phyloP scores from a whole-genome alignment of 2,888 invertebrate species.

The Himalopsyche japonica region DNA sequence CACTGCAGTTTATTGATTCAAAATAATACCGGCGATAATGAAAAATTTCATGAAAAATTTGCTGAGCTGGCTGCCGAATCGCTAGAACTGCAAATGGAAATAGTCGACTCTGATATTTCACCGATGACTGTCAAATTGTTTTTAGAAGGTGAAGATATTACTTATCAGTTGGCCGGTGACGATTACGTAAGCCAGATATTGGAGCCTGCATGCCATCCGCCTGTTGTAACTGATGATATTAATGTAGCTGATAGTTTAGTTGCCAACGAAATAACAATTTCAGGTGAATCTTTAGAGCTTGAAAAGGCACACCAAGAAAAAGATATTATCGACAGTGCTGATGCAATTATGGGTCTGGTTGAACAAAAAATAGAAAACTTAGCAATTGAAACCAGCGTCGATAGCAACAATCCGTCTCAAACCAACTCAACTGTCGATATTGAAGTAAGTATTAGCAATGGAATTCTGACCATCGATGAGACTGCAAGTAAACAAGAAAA shows the following conservation, averaged over 20 bases:
- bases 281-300: too few relatives aligned
- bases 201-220: not conserved
- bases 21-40: constrained; percentile 54
- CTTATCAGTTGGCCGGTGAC: constrained; percentile 47
- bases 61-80: constrained; percentile 57
- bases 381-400: not conserved
- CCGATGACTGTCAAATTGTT: constrained; percentile 64
- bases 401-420: not conserved
- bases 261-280: not conserved
- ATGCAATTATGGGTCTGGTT: not conserved
- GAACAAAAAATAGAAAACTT: not conserved
- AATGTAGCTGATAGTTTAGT: not conserved
- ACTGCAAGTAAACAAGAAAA: not conserved
- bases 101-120: constrained; percentile 62
- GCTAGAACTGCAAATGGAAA: constrained; percentile 65
- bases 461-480: not conserved
- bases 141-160: constrained; percentile 60
- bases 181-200: not conserved
- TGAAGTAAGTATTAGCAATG: not conserved
- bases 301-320: not conserved
- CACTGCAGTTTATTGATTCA: constrained; percentile 64
- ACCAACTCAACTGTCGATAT: not conserved
- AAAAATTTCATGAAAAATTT: constrained; percentile 52
- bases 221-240: not conserved
- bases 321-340: not conserved